A percentile compares a stretch with the other conserved stretches of the same genome.
phyloP scores from a whole-genome alignment of 2,797 vertebrate genomes.

The Trichosurus vulpecula region DNA sequence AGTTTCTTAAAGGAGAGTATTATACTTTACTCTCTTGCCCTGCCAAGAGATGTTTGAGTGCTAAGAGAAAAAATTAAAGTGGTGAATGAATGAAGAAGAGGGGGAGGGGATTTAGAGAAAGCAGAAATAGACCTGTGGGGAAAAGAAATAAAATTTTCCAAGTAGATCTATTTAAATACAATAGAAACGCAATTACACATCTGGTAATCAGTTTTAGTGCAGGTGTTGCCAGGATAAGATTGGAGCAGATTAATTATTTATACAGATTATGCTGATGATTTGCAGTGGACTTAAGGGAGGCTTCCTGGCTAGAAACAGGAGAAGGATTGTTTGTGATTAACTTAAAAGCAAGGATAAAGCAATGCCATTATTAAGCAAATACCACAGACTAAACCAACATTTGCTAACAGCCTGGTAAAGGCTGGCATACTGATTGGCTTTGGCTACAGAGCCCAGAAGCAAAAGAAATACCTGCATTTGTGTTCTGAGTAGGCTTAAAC shows the following conservation, averaged over 20 bases:
- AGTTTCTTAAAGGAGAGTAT: background rate
- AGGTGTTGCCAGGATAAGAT: conserved; percentile 80
- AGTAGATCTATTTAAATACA: conserved; percentile 76
- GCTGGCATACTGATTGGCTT: conserved; percentile 45
- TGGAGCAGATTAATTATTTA: conserved; percentile 80
- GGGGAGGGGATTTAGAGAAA: background rate
- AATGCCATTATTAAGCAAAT: conserved; percentile 74
- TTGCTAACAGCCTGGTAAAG: conserved; percentile 69
- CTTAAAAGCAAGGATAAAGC: conserved; percentile 81
- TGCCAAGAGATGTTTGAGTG: background rate
- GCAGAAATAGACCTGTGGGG: background rate
- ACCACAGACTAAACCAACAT: conserved; percentile 68
- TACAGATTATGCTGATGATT: conserved; percentile 77
- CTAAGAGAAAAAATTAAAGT: background rate
- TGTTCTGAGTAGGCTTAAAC: conserved; percentile 19
- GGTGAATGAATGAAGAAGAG: background rate
- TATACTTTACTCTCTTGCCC: background rate
- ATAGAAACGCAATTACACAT: conserved; percentile 77
- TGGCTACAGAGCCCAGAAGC: background rate
- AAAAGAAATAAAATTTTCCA: conserved; percentile 48
- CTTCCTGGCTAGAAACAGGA: conserved; percentile 69
- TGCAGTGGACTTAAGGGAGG: conserved; percentile 74
- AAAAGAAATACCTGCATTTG: background rate
- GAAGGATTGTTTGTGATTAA: conserved; percentile 77
- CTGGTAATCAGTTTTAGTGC: conserved; percentile 77